Evolutionary conservation across 2,113 vertebrate genomes (phyloP), one percentile per base, ranked within the genome.

Genomic region (Ahaetulla prasina): DNA sequence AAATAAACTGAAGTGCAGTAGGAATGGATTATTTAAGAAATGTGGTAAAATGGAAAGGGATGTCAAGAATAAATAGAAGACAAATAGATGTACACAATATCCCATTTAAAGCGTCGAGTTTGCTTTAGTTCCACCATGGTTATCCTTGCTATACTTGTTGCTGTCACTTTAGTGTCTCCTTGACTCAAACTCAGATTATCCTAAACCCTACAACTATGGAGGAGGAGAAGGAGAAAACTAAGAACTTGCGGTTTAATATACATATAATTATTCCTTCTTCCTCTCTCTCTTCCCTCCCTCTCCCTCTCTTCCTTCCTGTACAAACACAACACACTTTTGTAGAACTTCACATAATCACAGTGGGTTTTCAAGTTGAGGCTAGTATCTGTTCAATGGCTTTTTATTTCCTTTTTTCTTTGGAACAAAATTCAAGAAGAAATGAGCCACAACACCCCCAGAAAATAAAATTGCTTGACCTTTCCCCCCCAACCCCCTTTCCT

Each of bases 361-460:
- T n/a, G 30, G 23, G 49, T 20, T 92, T 93, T 54, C 94, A 57
- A 22, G 0, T 0, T 53, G 52, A 27, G 93, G 12, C 2, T 0
- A 0, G 88, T 94, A 54, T 54, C 0, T 25, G 35, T 90, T 50
- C 4, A 0, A 0, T 93, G 54, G 8, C 1, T 68, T 0, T 91
- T 89, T 88, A 0, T 30, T 89, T 60, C 23, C 63, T 14, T 90
- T 91, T 88, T 35, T 18, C 22, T 91, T 93, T 92, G 74, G 90
- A 96, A 85, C 4, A 30, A 7, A 6, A 50, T 92, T 25, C 47
- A 54, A 12, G 9, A 18, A 39, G 9, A 94, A 89, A 12, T 25
- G 22, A 93, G 92, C 68, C 35, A 94, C 57, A 92, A 39, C 55
- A 84, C 68, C 35, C 30, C 11, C 92, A 94, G 90, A 39, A 88